Evolutionary conservation across 92 coral and sea anemone species (phyloP), one percentile per base, ranked within the genome.

Genomic region (Parazoanthus atlanticus): DNA sequence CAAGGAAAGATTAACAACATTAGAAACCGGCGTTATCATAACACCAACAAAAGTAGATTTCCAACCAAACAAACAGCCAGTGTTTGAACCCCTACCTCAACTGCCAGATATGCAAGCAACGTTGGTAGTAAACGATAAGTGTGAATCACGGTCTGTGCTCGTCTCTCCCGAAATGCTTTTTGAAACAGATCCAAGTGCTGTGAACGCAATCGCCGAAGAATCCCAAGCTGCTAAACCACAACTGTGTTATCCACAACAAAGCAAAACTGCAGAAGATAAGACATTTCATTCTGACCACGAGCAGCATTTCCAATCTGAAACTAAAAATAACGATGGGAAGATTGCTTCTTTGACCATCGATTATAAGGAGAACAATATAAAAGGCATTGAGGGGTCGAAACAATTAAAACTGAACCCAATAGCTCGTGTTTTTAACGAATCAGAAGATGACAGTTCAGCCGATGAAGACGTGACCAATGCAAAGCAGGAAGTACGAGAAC

Each of bases 371-470:
- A 40, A 82, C 76, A 26, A 16, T 8, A 17, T 30, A 23, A 71
- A 84, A 17, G 26, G 17, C 23, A 19, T 2, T 69, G 19, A 54
- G 23, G n/a, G 33, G 23, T 58, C 30, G 61, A 80, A 52, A 80
- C 69, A 52, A 29, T 5, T 80, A 52, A 80, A 56, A 80, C 46
- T 80, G 3, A 84, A 84, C 23, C 67, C 87, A 43, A 46, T 41
- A 12, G 29, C 28, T 21, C 78, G 77, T 11, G 26, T 70, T 28
- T 72, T 84, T 46, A 84, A 71, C 77, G 87, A 84, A 49, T 84
- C 87, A 69, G 86, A 84, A 69, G 86, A 84, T 49, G 78, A 70
- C 11, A 84, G 87, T 71, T 84, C 87, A 43, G 47, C 87, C 40
- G 87, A 84, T 19, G 87, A 84, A 43, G 87, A 84, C 13, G 64